Percentiles rank a stretch among this genome's conserved stretches.
These are phyloP conservation scores for Monarcha castaneiventris DNA, from an alignment of 2,113 vertebrate species.

Conservation along the genomic window DNA sequence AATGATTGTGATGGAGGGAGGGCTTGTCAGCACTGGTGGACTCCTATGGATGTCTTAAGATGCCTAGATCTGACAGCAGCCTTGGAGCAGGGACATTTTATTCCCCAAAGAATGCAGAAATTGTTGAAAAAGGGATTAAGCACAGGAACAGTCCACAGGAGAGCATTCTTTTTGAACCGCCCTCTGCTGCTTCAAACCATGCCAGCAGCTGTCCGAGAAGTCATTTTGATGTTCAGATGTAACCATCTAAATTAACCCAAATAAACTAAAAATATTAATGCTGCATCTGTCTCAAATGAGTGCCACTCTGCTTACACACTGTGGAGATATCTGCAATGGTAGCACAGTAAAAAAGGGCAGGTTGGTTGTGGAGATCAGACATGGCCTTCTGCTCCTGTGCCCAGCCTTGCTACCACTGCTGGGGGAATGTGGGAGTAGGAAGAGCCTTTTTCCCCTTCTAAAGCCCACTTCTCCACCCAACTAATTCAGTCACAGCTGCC, in stretches of 20 bases:
- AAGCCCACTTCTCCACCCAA: rapidly evolving
- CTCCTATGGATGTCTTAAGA: not conserved
- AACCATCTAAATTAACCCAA: not conserved
- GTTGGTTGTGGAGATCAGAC: not conserved
- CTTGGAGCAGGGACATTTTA: not conserved
- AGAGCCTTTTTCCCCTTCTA: not conserved
- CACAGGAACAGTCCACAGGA: not conserved
- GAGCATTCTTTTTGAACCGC: not conserved
- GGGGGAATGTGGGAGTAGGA: rapidly evolving
- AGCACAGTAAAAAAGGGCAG: not conserved
- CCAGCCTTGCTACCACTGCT: not conserved
- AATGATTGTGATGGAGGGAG: not conserved
- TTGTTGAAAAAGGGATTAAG: not conserved
- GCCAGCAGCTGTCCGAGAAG: not conserved
- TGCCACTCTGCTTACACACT: not conserved
- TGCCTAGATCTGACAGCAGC: not conserved
- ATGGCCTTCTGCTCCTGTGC: not conserved
- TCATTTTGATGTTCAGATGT: not conserved
- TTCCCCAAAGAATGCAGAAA: not conserved
- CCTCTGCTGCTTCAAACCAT: not conserved
- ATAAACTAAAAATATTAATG: not conserved
- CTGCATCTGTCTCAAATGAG: not conserved
- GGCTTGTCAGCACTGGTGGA: not conserved
- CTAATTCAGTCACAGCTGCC: not conserved
- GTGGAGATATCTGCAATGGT: not conserved